Evolutionary conservation across 2,888 invertebrate species (phyloP).

Genomic region (Clitarchus hookeri): DNA sequence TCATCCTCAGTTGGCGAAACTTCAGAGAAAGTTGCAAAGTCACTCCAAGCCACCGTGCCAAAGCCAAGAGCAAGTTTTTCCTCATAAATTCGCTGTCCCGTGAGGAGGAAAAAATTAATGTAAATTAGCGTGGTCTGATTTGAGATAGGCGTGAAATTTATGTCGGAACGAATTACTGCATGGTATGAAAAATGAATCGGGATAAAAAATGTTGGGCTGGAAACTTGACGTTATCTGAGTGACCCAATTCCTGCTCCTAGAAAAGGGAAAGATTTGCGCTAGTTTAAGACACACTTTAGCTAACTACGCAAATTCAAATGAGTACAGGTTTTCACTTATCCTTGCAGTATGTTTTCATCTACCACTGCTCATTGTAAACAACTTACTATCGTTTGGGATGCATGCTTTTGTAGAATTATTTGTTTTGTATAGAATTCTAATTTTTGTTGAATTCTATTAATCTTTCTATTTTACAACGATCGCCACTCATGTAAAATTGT

Average conservation of each 20-base stretch:
- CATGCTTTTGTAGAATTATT: too few relatives aligned
- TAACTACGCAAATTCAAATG: background rate
- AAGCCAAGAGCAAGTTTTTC: background rate
- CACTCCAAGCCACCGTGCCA: background rate
- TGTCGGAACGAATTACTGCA: background rate
- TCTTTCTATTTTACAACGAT: too few relatives aligned
- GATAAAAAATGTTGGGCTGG: background rate
- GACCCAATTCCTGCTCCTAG: background rate
- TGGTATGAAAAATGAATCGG: background rate
- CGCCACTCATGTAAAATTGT: too few relatives aligned
- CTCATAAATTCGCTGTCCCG: background rate
- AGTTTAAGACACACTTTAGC: background rate
- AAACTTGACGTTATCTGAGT: background rate
- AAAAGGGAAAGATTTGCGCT: background rate
- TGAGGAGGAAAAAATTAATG: background rate
- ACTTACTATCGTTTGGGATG: too few relatives aligned
- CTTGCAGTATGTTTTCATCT: too few relatives aligned
- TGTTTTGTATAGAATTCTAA: too few relatives aligned
- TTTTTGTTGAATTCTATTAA: too few relatives aligned
- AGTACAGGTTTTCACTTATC: too few relatives aligned
- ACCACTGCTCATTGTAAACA: too few relatives aligned
- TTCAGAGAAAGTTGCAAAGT: constrained; percentile 14
- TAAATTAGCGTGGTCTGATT: background rate
- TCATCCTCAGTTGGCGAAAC: constrained; percentile 1
- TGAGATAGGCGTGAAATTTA: background rate